Conservation (phyloP, 2,113 vertebrate species). For the Acrocephalus kingi region DNA sequence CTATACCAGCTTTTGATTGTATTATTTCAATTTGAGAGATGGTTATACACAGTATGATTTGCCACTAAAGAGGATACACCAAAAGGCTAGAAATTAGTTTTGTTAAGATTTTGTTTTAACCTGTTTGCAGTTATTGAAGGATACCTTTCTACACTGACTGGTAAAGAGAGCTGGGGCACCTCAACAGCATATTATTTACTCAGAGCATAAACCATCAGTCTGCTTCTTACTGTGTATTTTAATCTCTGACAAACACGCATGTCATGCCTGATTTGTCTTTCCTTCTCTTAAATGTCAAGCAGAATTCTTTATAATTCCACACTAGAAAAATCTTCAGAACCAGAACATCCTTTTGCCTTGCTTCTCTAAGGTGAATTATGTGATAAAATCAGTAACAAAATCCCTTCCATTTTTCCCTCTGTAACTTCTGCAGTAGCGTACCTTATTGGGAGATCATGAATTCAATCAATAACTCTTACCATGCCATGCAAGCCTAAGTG, state of each 20-base stretch:
- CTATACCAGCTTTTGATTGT: background rate
- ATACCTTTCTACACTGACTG: background rate
- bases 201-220: background rate
- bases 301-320: background rate
- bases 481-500: background rate
- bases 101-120: background rate
- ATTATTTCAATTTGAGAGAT: background rate
- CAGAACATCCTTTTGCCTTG: background rate
- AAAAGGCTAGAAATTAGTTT: background rate
- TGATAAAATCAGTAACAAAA: background rate
- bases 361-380: background rate
- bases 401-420: background rate
- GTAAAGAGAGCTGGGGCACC: background rate
- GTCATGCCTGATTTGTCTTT: background rate
- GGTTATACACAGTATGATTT: rapidly evolving
- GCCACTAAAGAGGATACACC: background rate
- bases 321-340: background rate
- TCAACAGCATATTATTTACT: background rate
- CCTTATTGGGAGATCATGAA: background rate
- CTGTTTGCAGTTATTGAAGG: background rate
- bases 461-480: background rate
- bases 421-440: background rate
- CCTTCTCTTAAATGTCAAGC: background rate
- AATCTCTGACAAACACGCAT: background rate
- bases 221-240: background rate